Evolutionary conservation across 2,113 vertebrate species (phyloP).

Genomic region (Tragelaphus scriptus): DNA sequence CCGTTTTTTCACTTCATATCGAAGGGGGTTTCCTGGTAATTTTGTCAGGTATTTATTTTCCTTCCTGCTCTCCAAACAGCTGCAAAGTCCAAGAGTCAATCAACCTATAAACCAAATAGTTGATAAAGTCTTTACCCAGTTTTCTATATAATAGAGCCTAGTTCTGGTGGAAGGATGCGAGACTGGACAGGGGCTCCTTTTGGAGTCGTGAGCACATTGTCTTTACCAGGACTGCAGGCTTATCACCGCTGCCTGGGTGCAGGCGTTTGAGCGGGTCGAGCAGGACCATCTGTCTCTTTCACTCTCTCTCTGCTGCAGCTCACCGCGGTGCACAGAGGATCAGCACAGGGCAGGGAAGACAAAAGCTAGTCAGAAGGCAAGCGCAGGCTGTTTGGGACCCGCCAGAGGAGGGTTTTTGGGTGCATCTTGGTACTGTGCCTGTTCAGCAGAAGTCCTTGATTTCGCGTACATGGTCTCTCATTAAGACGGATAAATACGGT

Average conservation of each 20-base stretch:
- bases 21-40: background rate
- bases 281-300: background rate
- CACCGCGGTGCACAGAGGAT: accelerated
- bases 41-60: background rate
- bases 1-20: background rate
- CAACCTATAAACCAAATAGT: background rate
- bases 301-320: too few species aligned
- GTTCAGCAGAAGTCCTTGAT: background rate
- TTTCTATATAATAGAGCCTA: background rate
- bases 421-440: background rate
- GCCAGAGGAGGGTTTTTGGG: background rate
- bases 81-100: background rate
- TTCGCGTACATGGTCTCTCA: background rate
- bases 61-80: background rate
- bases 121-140: background rate
- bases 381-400: accelerated
- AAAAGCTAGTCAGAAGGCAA: background rate
- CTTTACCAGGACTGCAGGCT: background rate
- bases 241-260: accelerated
- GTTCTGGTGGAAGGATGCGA: background rate
- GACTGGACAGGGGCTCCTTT: background rate
- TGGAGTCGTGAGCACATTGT: accelerated
- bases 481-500: too few species aligned
- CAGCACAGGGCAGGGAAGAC: background rate
- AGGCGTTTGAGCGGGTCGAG: accelerated